Conservation (phyloP, 2,797 vertebrate species). For the Takifugu ocellatus region DNA sequence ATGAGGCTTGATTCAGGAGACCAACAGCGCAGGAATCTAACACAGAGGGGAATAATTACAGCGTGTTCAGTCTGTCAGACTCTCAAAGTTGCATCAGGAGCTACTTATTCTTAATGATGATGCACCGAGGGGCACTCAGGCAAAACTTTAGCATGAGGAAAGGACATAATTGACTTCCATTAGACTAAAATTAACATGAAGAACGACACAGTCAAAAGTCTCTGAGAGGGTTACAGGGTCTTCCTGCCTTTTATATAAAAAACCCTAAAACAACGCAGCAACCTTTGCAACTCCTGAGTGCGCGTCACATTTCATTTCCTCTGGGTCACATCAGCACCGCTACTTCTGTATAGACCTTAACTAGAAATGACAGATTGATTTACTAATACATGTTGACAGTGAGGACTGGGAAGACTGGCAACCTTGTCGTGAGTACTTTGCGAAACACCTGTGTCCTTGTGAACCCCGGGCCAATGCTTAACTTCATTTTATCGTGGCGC, state of each 20-base stretch:
- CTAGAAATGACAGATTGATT: slow-evolving; percentile 75
- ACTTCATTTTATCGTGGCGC: slow-evolving; percentile 58
- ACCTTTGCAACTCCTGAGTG: slow-evolving; percentile 59
- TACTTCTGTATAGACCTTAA: slow-evolving; percentile 58
- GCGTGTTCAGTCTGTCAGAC: slow-evolving; percentile 24
- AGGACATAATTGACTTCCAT: slow-evolving; percentile 26
- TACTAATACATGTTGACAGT: slow-evolving; percentile 74
- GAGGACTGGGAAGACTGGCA: slow-evolving; percentile 58
- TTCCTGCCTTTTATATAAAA: slow-evolving; percentile 10
- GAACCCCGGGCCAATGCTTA: slow-evolving; percentile 49
- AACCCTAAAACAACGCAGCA: slow-evolving; percentile 46
- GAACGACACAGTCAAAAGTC: slow-evolving; percentile 19
- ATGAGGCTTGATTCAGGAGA: slow-evolving; percentile 28
- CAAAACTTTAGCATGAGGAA: slow-evolving; percentile 8
- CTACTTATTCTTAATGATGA: slow-evolving; percentile 23
- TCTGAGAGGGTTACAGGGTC: slow-evolving; percentile 36
- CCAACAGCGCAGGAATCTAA: slow-evolving; percentile 11
- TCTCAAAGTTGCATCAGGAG: slow-evolving; percentile 16
- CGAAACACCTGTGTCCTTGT: slow-evolving; percentile 75
- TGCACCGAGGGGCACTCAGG: slow-evolving; percentile 32
- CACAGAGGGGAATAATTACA: background rate
- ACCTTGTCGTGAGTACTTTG: slow-evolving; percentile 67
- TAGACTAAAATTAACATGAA: slow-evolving; percentile 43
- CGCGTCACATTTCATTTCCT: slow-evolving; percentile 69
- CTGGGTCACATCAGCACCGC: slow-evolving; percentile 44